Conservation (phyloP, 2,797 vertebrate species). For the Discoglossus pictus region DNA sequence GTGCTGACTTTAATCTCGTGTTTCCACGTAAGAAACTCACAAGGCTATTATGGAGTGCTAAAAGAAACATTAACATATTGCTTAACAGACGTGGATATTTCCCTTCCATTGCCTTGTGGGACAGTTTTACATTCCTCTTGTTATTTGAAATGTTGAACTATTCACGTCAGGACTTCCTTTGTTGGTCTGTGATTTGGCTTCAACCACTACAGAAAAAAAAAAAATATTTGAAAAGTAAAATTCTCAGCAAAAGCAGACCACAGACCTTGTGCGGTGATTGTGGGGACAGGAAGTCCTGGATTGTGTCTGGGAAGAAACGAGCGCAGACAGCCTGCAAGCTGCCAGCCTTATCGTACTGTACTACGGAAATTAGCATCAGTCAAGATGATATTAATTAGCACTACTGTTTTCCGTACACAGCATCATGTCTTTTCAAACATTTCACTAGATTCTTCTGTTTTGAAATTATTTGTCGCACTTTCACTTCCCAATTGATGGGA, state of each 20-base stretch:
- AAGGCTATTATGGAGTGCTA: background rate
- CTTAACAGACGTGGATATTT: constrained; percentile 9
- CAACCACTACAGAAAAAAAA: constrained; percentile 15
- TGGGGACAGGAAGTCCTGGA: constrained; percentile 28
- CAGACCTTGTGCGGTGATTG: constrained; percentile 8
- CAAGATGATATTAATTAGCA: constrained; percentile 33
- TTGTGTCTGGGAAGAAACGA: constrained; percentile 51
- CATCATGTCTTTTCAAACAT: constrained; percentile 34
- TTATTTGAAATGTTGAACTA: constrained; percentile 4
- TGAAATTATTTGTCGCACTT: too few relatives aligned
- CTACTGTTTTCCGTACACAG: constrained; percentile 30
- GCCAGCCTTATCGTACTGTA: constrained; percentile 1
- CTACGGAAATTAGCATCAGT: constrained; percentile 11
- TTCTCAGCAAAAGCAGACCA: background rate
- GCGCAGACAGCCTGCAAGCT: constrained; percentile 23
- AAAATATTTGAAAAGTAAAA: constrained; percentile 16
- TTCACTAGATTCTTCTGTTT: background rate
- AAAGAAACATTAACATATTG: constrained; percentile 9
- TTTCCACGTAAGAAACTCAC: background rate
- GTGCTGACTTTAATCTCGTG: constrained; percentile 5
- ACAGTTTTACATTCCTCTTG: constrained; percentile 20
- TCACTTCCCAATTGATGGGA: too few relatives aligned
- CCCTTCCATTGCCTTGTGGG: constrained; percentile 32
- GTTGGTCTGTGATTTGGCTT: constrained; percentile 41
- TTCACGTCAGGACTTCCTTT: constrained; percentile 39